Conservation (phyloP, 2,797 vertebrate species). For the Oceanodroma leucorhoa region DNA sequence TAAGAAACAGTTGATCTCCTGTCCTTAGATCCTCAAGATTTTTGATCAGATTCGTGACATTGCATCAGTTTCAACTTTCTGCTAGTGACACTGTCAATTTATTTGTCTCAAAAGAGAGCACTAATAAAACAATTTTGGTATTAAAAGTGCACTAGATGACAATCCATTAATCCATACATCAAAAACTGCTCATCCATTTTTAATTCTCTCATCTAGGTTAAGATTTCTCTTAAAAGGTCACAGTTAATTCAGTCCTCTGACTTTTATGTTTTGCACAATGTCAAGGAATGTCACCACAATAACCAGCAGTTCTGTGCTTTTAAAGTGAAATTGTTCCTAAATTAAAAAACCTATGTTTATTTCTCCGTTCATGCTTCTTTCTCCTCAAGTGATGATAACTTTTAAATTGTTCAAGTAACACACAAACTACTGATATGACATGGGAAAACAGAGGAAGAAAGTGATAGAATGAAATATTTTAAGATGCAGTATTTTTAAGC, state of each 20-base stretch:
- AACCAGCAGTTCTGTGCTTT: neutral
- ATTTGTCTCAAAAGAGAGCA: neutral
- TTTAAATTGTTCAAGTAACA: neutral
- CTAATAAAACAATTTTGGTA: neutral
- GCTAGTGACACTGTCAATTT: neutral
- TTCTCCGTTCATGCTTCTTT: neutral
- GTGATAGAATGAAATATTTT: neutral
- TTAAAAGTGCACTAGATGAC: neutral
- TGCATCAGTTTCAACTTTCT: neutral
- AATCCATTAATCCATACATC: neutral
- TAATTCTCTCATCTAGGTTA: neutral
- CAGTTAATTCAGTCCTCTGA: neutral
- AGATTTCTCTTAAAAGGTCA: neutral
- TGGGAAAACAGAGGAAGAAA: neutral
- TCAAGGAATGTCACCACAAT: neutral
- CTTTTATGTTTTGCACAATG: neutral
- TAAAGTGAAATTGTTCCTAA: neutral
- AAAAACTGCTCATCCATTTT: neutral
- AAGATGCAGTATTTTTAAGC: neutral
- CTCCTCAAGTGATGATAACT: neutral
- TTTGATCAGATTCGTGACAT: neutral
- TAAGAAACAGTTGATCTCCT: neutral
- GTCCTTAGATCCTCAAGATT: neutral
- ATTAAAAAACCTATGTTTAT: neutral
- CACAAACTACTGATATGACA: neutral